These are phyloP conservation scores for Geococcyx californianus DNA, from an alignment of 2,113 vertebrate species.

Conservation along the genomic window DNA sequence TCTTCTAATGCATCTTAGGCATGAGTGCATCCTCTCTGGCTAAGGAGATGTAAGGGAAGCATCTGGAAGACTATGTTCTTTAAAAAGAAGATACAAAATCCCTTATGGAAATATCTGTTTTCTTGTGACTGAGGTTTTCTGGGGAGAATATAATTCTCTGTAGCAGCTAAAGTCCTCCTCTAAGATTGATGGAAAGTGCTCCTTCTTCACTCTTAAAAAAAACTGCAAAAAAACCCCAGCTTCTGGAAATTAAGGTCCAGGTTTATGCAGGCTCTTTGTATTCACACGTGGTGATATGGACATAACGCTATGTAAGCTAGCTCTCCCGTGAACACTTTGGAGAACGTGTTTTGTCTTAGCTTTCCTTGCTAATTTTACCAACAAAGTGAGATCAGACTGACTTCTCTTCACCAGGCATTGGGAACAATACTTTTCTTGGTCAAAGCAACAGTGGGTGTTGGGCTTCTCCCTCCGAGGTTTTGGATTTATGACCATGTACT, in stretches of 20 bases:
- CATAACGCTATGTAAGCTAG: background rate
- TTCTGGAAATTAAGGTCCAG: background rate
- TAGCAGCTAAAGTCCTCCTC: background rate
- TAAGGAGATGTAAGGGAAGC: background rate
- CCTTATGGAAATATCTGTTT: background rate
- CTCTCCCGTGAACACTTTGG: background rate
- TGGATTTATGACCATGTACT: background rate
- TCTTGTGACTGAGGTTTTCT: background rate
- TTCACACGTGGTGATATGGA: background rate
- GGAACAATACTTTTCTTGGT: background rate
- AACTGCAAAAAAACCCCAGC: fast-evolving
- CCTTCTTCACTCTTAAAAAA: background rate
- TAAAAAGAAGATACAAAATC: background rate
- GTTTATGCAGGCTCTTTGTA: background rate
- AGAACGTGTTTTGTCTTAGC: background rate
- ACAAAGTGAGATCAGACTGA: background rate
- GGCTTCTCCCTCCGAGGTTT: background rate
- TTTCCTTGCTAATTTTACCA: background rate
- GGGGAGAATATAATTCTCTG: background rate
- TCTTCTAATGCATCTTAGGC: conserved; percentile 12
- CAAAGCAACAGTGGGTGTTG: background rate
- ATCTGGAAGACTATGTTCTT: background rate
- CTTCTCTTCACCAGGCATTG: background rate
- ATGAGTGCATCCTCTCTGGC: background rate
- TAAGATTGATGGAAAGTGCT: background rate